Evolutionary conservation across 2,888 invertebrate genomes (phyloP), one percentile per base, ranked within the genome.

Genomic region (Arctia plantaginis): DNA sequence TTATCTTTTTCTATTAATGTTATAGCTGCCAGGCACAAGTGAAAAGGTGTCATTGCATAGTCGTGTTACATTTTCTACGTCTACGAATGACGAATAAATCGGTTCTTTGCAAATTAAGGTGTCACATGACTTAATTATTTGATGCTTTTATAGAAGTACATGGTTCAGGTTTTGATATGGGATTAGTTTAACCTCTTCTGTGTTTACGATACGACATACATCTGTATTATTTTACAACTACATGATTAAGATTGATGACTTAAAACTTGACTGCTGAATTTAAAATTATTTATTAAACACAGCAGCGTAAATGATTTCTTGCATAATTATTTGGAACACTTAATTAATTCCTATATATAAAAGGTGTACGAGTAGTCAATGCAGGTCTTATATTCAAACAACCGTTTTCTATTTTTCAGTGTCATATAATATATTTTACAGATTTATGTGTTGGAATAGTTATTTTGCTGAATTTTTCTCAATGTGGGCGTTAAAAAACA

Each of bases 1-100:
- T 67, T 66, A 59, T 35, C 44, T 68, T 47, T 67, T 30, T 72
- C 30, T 55, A n/a, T 27, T 27, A 10, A n/a, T 66, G 1, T 39
- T 41, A n/a, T 66, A 66, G 41, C 66, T 12, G 10, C 23, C 23
- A 55, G 51, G 41, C 10, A 41, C 41, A 41, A 41, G 47, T 47
- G 18, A 3, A 41, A 41, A 41, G 44, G 18, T 15, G 15, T 2
- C 44, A n/a, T n/a, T n/a, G n/a, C n/a, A 44, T 18, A 44, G 18
- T 18, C 18, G 15, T 44, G 15, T 1, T 44, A 44, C 44, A 4
- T 47, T 20, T 18, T 47, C 3, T 4, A 18, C 18, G 18, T 20
- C 6, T 6, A 20, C 20, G 20, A 18, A 18, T 47, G 20, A 47
- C 20, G 6, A 20, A 1, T 47, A 6, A 18, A 47, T 51, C 23